Evolutionary conservation across 2,113 vertebrate species (phyloP).

Genomic region (Ageneiosus marmoratus): DNA sequence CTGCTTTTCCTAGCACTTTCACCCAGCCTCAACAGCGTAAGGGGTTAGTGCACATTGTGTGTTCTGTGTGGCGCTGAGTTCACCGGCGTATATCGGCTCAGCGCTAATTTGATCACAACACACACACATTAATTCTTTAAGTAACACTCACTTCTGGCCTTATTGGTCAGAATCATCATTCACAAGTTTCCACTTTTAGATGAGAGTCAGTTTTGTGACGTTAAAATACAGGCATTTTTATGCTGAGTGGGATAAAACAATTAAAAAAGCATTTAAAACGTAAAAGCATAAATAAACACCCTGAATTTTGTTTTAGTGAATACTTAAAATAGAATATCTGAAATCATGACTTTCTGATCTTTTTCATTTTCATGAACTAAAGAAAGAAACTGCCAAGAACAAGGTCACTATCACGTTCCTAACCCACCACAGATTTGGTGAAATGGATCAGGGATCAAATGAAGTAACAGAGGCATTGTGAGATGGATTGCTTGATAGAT

Average conservation of each 20-base stretch:
- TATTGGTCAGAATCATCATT: slow-evolving; percentile 8
- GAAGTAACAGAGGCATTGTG: not conserved
- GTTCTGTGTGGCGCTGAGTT: too few species aligned
- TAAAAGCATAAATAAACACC: not conserved
- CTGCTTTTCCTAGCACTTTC: too few species aligned
- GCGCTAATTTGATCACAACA: too few species aligned
- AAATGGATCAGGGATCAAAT: not conserved
- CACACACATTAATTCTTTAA: too few species aligned
- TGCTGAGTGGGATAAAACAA: not conserved
- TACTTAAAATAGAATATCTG: not conserved
- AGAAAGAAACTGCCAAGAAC: not conserved
- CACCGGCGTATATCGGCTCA: too few species aligned
- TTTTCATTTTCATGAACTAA: not conserved
- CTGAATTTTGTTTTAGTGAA: not conserved
- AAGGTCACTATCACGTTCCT: not conserved
- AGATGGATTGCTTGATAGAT: not conserved
- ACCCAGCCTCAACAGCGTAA: too few species aligned
- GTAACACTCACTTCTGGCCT: too few species aligned
- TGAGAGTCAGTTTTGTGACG: not conserved
- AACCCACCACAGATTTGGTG: not conserved
- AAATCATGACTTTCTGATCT: not conserved
- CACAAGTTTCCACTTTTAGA: slow-evolving; percentile 16
- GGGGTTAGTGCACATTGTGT: too few species aligned
- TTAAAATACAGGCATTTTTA: not conserved
- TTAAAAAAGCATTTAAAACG: not conserved